phyloP scores from a whole-genome alignment of 1,140 invertebrate species.

The Pararge aegeria region DNA sequence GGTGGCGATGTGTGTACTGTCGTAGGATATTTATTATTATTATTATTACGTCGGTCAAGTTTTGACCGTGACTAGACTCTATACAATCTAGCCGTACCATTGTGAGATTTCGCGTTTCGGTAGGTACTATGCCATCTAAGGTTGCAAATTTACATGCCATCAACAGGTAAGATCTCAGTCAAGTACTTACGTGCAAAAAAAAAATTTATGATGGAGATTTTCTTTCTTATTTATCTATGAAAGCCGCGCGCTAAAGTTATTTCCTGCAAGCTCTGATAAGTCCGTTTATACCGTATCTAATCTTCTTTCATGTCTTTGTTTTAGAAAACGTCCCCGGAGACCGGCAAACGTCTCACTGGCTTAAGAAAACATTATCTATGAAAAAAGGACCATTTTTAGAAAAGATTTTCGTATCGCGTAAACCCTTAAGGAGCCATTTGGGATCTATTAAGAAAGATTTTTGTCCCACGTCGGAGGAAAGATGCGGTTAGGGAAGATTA shows the following conservation, averaged over 20 bases:
- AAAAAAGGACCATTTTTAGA: slow-evolving; percentile 58
- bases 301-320: slow-evolving; percentile 60
- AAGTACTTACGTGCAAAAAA: not conserved
- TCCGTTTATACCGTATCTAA: slow-evolving; percentile 54
- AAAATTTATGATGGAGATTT: not conserved
- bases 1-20: too few species aligned
- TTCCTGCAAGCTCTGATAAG: slow-evolving; percentile 43
- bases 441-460: slow-evolving; percentile 62
- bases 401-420: slow-evolving; percentile 65
- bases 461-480: slow-evolving; percentile 31
- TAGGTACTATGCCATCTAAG: too few species aligned
- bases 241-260: slow-evolving; percentile 39
- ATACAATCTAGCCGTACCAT: too few species aligned
- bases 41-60: too few species aligned
- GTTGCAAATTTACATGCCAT: too few species aligned
- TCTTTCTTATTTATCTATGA: slow-evolving; percentile 27
- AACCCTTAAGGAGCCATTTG: slow-evolving; percentile 53
- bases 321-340: slow-evolving; percentile 54
- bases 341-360: slow-evolving; percentile 37
- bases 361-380: slow-evolving; percentile 63
- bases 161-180: too few species aligned
- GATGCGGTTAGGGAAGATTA: slow-evolving; percentile 4
- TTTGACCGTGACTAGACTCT: too few species aligned
- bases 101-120: too few species aligned
- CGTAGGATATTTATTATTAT: too few species aligned